Conservation (phyloP, 2,797 vertebrate species). For the Crocidura indochinensis region DNA sequence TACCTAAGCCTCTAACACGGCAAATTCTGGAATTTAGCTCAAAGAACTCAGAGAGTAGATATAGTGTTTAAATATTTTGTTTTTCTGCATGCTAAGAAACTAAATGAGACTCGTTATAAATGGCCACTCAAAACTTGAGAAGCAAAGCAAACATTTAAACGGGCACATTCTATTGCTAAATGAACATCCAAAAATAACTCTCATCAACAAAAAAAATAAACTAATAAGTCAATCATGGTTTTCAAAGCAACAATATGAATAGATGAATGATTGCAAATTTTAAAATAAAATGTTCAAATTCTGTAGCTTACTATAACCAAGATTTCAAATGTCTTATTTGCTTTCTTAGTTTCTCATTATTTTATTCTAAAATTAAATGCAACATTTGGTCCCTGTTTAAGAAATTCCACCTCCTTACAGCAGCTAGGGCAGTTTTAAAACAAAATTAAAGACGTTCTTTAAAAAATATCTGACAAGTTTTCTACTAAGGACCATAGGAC, state of each 20-base stretch:
- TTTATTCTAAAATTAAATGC: constrained; percentile 49
- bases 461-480: constrained; percentile 22
- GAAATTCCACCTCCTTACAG: constrained; percentile 36
- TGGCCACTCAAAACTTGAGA: constrained; percentile 42
- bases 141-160: constrained; percentile 23
- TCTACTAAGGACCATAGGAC: too few species aligned
- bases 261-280: constrained; percentile 49
- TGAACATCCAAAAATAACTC: constrained; percentile 43
- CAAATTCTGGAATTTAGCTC: constrained; percentile 12
- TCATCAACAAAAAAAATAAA: neutral
- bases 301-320: constrained; percentile 26
- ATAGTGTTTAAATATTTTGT: constrained; percentile 1
- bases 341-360: constrained; percentile 41
- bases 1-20: neutral
- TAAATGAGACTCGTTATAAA: constrained; percentile 2
- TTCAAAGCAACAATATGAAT: constrained; percentile 36
- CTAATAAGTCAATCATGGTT: constrained; percentile 36
- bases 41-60: neutral
- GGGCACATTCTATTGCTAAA: constrained; percentile 1
- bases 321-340: constrained; percentile 62
- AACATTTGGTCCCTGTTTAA: constrained; percentile 13
- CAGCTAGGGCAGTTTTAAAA: constrained; percentile 35
- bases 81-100: constrained; percentile 3
- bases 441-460: constrained; percentile 26
- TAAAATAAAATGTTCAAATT: constrained; percentile 11